Evolutionary conservation across 2,888 invertebrate genomes (phyloP), one percentile per base, ranked within the genome.

Genomic region (Gonocerus acuteangulatus): DNA sequence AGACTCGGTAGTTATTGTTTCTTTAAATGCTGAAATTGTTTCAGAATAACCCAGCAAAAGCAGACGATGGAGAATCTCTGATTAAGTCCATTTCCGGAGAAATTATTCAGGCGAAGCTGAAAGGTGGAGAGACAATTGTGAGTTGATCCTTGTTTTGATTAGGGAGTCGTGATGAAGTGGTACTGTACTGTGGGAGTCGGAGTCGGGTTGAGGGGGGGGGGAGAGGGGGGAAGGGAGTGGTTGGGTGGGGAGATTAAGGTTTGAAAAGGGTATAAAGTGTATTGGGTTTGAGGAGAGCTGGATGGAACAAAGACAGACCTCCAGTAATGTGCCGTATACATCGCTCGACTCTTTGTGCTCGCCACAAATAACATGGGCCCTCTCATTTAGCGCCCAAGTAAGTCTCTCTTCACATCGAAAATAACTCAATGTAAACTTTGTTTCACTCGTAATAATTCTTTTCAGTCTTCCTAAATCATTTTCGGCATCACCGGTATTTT

Each of bases 381-480:
- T 51, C 51, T 51, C 34, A 51, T 51, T 51, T 51, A 51, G 51
- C 51, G 34, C 51, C 27, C 27, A 51, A 51, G 51, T 18, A 51
- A 51, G 51, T 51, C 51, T 51, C 51, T 51, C 19, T 51, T 34
- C 51, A 32, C 51, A 51, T 51, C 51, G 51, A 51, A 51, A 51
- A 51, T 51, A 51, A 51, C 51, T 51, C 51, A 51, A 51, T 32
- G 51, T 51, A 51, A 51, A 51, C 51, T 34, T 51, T 34, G 34
- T 51, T 27, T 19, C 51, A 19, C 18, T n/a, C 11, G 36, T 51
- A 51, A 51, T 51, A 51, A 51, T 51, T 51, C 34, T 51, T 51
- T 27, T 6, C 9, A 27, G 27, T 27, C 27, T 9, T 27, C 4
- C 27, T 27, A 27, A 27, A 27, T 27, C 27, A n/a, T n/a, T n/a